phyloP scores from a whole-genome alignment of 2,888 invertebrate species.

The Xestia c-nigrum region DNA sequence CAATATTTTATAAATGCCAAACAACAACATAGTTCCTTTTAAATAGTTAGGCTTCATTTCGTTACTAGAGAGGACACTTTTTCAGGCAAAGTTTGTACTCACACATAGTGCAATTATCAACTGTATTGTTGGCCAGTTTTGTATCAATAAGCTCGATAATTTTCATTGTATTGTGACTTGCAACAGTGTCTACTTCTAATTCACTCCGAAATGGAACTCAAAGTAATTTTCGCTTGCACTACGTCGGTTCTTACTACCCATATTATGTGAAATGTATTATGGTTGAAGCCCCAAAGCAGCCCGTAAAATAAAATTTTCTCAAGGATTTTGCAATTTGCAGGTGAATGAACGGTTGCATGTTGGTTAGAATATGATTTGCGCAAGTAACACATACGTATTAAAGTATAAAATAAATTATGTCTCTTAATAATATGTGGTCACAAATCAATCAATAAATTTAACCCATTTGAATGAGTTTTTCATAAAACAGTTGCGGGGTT shows the following conservation, averaged over 20 bases:
- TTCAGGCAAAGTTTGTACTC: constrained; percentile 13
- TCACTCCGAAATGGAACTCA: constrained; percentile 53
- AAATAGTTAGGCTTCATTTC: background rate
- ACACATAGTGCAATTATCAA: constrained; percentile 28
- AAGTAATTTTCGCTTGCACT: constrained; percentile 50
- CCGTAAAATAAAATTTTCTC: background rate
- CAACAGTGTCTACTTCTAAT: constrained; percentile 56
- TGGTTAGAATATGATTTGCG: no score
- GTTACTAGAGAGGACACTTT: constrained; percentile 8
- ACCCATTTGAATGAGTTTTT: no score
- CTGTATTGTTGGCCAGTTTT: constrained; percentile 46
- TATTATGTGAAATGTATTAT: background rate
- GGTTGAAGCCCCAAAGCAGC: background rate
- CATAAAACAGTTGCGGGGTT: no score
- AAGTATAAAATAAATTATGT: no score
- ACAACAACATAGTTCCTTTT: background rate
- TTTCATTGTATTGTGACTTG: constrained; percentile 64
- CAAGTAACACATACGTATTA: no score
- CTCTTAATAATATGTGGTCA: no score
- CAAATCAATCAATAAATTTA: no score
- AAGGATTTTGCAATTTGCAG: background rate
- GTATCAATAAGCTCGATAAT: constrained; percentile 65
- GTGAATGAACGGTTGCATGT: background rate
- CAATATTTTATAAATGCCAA: background rate
- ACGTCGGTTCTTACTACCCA: constrained; percentile 47